Evolutionary conservation across 2,888 invertebrate genomes (phyloP).

Genomic region (Ennomos fuscantarius): DNA sequence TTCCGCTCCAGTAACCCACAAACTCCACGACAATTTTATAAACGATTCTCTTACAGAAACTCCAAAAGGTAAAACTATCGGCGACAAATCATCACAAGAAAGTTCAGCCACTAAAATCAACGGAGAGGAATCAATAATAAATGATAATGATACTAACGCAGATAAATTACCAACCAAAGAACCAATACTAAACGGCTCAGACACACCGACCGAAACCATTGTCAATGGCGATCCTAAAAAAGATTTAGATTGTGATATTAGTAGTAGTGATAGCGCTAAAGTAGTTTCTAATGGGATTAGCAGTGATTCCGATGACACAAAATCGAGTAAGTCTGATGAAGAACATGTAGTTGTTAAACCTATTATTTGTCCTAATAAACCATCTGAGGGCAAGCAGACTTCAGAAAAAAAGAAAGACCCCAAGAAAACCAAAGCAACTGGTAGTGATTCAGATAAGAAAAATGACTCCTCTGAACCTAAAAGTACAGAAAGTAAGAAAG

Average conservation of each 20-base stretch:
- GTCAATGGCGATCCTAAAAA: conserved; percentile 75
- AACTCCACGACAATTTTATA: no score
- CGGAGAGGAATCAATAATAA: conserved; percentile 65
- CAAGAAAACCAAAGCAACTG: conserved; percentile 62
- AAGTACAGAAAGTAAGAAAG: conserved; percentile 55
- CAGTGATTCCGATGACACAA: conserved; percentile 73
- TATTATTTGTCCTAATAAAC: conserved; percentile 55
- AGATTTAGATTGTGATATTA: conserved; percentile 82
- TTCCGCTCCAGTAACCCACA: no score
- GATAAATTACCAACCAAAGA: conserved; percentile 78
- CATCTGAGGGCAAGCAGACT: conserved; percentile 55
- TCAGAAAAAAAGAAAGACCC: conserved; percentile 70
- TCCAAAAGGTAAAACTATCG: conserved; percentile 63
- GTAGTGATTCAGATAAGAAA: conserved; percentile 66
- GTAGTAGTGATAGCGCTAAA: conserved; percentile 80
- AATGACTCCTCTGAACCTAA: conserved; percentile 56
- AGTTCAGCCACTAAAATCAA: conserved; percentile 62
- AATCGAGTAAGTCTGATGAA: conserved; percentile 74
- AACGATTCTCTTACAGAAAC: conserved; percentile 58
- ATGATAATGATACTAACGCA: conserved; percentile 61
- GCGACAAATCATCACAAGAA: conserved; percentile 63
- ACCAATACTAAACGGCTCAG: conserved; percentile 75
- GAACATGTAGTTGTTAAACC: conserved; percentile 50
- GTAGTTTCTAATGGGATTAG: conserved; percentile 80
- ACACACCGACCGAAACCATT: conserved; percentile 60